Evolutionary conservation across 2,888 invertebrate genomes (phyloP).

Genomic region (Bedellia somnulentella): DNA sequence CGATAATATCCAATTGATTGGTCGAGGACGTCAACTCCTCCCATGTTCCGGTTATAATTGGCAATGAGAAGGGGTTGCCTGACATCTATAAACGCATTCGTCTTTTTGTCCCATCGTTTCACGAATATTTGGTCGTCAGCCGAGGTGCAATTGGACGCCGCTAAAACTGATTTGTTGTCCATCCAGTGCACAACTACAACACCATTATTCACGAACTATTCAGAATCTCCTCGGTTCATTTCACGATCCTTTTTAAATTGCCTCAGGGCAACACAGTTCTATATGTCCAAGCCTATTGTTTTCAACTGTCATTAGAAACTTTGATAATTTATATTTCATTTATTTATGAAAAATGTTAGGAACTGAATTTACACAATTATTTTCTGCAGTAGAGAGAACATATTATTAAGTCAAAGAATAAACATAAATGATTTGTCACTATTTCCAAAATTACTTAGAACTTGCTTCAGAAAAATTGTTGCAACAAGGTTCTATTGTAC

Average conservation of each 20-base stretch:
- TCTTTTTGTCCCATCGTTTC: background rate
- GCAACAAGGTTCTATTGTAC: too few species aligned
- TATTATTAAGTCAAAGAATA: too few species aligned
- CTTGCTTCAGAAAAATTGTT: too few species aligned
- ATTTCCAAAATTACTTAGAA: too few species aligned
- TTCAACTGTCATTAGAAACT: too few species aligned
- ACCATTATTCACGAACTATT: background rate
- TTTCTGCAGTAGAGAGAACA: too few species aligned
- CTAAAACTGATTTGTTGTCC: slow-evolving; percentile 10
- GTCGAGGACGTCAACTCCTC: slow-evolving; percentile 13
- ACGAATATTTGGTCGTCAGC: background rate
- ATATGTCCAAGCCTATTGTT: too few species aligned
- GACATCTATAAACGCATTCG: background rate
- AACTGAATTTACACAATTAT: too few species aligned
- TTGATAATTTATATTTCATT: too few species aligned
- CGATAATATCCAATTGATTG: slow-evolving; percentile 15
- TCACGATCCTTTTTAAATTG: background rate
- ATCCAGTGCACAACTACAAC: slow-evolving; percentile 10
- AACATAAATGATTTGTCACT: too few species aligned
- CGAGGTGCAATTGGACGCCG: slow-evolving; percentile 1
- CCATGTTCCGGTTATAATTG: slow-evolving; percentile 12
- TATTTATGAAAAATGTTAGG: too few species aligned
- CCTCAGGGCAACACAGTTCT: too few species aligned
- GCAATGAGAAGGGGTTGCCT: slow-evolving; percentile 6
- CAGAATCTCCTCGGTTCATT: background rate